These are phyloP conservation scores for Dryoscopus gambensis DNA, from an alignment of 2,113 vertebrate genomes.

Conservation along the genomic window DNA sequence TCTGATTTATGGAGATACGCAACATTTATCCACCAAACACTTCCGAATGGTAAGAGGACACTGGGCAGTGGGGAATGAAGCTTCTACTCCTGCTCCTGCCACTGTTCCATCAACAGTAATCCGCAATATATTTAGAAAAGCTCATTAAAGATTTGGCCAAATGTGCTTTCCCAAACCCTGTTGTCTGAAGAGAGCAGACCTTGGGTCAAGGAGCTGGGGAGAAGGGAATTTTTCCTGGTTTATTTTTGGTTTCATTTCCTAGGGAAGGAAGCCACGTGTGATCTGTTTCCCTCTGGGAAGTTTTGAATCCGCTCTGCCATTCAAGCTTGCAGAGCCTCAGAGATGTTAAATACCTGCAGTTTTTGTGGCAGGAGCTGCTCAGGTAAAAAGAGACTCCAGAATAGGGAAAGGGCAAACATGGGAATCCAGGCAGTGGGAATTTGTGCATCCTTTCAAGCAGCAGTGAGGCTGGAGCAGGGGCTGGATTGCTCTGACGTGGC, in stretches of 20 bases:
- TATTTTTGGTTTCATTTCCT: constrained; percentile 38
- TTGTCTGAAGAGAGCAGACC: not conserved
- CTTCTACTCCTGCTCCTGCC: not conserved
- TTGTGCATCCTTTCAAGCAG: not conserved
- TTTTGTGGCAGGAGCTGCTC: not conserved
- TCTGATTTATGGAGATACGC: not conserved
- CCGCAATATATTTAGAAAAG: not conserved
- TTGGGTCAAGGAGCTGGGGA: not conserved
- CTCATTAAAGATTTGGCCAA: not conserved
- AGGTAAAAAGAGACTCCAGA: not conserved
- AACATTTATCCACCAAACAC: not conserved
- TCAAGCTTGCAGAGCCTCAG: not conserved
- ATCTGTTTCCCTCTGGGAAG: not conserved
- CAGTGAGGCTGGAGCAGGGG: not conserved
- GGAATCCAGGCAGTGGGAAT: not conserved
- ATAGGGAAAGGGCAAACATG: not conserved
- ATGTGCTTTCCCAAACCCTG: not conserved
- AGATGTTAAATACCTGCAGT: not conserved
- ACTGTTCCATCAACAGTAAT: not conserved
- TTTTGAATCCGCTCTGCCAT: not conserved
- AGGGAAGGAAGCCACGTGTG: not conserved
- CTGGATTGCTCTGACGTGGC: not conserved
- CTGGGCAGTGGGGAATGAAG: not conserved
- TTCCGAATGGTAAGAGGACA: not conserved
- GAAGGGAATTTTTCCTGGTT: not conserved